Evolutionary conservation across 1,140 invertebrate genomes (phyloP), one percentile per base, ranked within the genome.

Genomic region (Drosophila mayri): DNA sequence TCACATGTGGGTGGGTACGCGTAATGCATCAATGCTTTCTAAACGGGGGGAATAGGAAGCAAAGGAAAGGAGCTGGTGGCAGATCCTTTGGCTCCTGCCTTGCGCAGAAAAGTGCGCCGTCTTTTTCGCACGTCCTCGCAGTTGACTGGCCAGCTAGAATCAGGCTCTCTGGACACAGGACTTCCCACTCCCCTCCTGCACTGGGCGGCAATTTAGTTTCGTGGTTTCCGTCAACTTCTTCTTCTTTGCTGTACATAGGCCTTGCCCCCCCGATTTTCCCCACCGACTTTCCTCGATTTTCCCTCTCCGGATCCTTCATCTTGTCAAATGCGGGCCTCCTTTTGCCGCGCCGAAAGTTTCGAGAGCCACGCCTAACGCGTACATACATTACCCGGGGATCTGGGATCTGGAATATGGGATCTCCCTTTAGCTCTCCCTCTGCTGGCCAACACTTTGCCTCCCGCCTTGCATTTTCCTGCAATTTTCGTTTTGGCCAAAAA

Each of bases 81-180:
- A 65, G 46, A 70, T 81, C 60, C 52, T 54, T 63, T 75, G 38
- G 70, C 49, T 55, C 52, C 52, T 76, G 83, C 76, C 84, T 55
- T 80, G 84, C 85, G 84, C 85, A 85, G 85, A 90, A 88, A 90
- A 88, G 85, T 65, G 70, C 81, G 85, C 85, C 73, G 82, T 88
- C 85, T 90, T 88, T 85, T 90, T 88, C 77, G 85, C 85, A 90
- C 81, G 59, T 65, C 84, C 64, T 72, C 70, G 58, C 73, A 77
- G 73, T 70, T 85, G 66, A 80, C 72, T 76, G 62, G 72, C 52
- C 66, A 77, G 55, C 64, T 35, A 57, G 54, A 55, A 25, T 14
- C 25, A n/a, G 4, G 22, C 35, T 41, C 70, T 30, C 37, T 14
- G 25, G 71, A 44, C 35, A 14, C 25, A 8, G 11, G 16, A 16